phyloP scores from a whole-genome alignment of 1,140 invertebrate species.

The Lysiphlebus fabarum region DNA sequence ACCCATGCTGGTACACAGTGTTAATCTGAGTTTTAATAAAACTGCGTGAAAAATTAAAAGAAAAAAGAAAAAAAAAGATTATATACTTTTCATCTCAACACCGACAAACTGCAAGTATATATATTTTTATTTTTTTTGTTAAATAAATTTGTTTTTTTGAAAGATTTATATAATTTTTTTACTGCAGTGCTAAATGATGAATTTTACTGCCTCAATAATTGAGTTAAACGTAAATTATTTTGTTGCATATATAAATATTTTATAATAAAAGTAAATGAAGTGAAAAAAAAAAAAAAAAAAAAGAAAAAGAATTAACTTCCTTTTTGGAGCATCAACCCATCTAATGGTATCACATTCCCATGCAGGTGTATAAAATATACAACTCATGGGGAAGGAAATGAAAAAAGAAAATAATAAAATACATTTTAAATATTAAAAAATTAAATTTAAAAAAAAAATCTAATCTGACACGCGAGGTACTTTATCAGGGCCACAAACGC shows the following conservation, averaged over 20 bases:
- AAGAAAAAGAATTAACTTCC: constrained; percentile 20
- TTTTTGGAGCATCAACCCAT: constrained; percentile 10
- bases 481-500: no score
- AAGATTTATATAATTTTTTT: no score
- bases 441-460: constrained; percentile 1
- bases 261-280: neutral
- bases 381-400: neutral
- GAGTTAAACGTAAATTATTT: neutral
- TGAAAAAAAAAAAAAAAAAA: constrained; percentile 11
- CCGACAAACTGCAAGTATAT: no score
- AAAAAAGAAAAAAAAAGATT: no score
- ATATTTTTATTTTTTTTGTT: no score
- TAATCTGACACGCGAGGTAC: neutral
- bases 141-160: no score
- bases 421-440: neutral
- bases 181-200: no score
- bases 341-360: constrained; percentile 23
- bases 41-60: no score
- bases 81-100: no score
- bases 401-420: constrained; percentile 1
- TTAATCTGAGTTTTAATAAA: no score
- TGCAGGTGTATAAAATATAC: constrained; percentile 19
- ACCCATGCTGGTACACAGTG: no score
- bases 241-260: neutral
- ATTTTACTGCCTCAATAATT: no score